Conservation (phyloP, 2,797 vertebrate species). For the Synaphobranchus kaupii region DNA sequence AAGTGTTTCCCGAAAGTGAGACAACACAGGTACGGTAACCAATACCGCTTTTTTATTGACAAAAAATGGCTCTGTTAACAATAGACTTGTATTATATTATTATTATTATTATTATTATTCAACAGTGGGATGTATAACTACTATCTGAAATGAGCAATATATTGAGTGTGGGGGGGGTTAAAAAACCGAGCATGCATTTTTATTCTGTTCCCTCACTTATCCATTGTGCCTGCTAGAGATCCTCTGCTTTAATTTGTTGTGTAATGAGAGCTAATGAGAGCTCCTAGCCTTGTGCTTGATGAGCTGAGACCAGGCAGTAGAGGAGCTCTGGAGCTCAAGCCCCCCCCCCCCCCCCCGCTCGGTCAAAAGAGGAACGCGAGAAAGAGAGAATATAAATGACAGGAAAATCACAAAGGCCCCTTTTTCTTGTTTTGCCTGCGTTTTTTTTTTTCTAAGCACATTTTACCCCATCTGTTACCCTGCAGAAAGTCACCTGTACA, state of each 20-base stretch:
- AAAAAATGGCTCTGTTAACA: not conserved
- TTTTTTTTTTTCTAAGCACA: constrained; percentile 70
- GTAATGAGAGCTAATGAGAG: constrained; percentile 71
- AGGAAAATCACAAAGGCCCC: not conserved
- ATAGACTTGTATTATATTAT: not conserved
- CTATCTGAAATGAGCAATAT: not conserved
- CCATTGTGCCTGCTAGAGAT: constrained; percentile 51
- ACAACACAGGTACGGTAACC: not conserved
- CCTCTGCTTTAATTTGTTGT: constrained; percentile 62
- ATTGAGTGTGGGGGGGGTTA: not conserved
- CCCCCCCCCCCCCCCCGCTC: constrained; percentile 31
- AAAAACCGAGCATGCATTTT: constrained; percentile 8
- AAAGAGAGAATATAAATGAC: not conserved
- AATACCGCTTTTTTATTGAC: not conserved
- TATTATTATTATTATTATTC: not conserved
- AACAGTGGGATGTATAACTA: not conserved
- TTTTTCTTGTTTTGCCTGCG: constrained; percentile 29
- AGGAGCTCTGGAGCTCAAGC: constrained; percentile 54
- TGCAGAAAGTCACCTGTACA: constrained; percentile 74
- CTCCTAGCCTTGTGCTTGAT: constrained; percentile 62
- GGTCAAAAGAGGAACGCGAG: too few species aligned
- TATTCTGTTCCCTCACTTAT: constrained; percentile 30
- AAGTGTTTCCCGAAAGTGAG: not conserved
- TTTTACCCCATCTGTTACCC: constrained; percentile 74
- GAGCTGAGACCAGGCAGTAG: constrained; percentile 55